Conservation (phyloP, 1,140 invertebrate genomes). For the Heterodera schachtii region DNA sequence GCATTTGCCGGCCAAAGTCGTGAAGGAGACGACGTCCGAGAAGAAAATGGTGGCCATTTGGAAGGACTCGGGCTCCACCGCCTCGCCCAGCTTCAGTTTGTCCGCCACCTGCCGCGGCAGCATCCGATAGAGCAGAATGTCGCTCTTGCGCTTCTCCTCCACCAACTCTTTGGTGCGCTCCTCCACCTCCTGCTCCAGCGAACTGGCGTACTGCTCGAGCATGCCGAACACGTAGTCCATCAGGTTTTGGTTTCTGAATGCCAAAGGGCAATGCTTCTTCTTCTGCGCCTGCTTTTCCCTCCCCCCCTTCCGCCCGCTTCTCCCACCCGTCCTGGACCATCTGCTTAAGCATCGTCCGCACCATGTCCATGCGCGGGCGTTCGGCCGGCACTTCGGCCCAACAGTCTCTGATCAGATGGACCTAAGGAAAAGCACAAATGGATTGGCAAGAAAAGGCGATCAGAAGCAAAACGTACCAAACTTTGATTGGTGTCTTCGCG, state of each 20-base stretch:
- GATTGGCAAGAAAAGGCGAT: background rate
- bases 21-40: conserved; percentile 97
- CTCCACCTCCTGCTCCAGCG: conserved; percentile 82
- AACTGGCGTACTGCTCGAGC: conserved; percentile 83
- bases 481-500: conserved; percentile 42
- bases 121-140: conserved; percentile 85
- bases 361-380: conserved; percentile 82
- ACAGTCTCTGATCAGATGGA: conserved; percentile 59
- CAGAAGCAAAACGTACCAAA: conserved; percentile 22
- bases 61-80: conserved; percentile 90
- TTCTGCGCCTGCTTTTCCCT: conserved; percentile 36
- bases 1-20: conserved; percentile 89
- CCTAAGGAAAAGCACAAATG: conserved; percentile 20
- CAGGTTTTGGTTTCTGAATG: conserved; percentile 76
- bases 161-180: conserved; percentile 87
- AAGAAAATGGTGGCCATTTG: conserved; percentile 93
- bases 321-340: conserved; percentile 45
- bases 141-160: conserved; percentile 94
- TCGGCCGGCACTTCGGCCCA: conserved; percentile 82
- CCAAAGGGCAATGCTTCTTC: too few species aligned
- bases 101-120: conserved; percentile 76
- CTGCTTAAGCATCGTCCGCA: conserved; percentile 69
- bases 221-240: conserved; percentile 83
- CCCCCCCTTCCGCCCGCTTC: conserved; percentile 45
- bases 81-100: conserved; percentile 79